These are phyloP conservation scores for Sesamia nonagrioides DNA, from an alignment of 1,140 invertebrate genomes.

Conservation along the genomic window DNA sequence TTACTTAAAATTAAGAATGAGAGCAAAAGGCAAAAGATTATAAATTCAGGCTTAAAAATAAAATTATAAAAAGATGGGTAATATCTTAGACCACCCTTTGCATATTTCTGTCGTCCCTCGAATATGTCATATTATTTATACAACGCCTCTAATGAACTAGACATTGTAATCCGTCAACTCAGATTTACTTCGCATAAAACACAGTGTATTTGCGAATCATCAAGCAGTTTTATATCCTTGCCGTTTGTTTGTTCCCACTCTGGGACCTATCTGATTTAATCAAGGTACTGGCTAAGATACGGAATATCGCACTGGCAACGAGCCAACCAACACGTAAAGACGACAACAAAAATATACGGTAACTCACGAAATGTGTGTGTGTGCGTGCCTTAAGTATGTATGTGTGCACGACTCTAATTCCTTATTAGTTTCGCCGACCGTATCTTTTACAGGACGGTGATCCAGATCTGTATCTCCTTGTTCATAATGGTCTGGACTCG, in stretches of 20 bases:
- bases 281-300: conserved; percentile 64
- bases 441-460: conserved; percentile 16
- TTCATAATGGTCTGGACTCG: conserved; percentile 40
- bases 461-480: conserved; percentile 38
- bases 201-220: conserved; percentile 51
- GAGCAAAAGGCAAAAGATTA: too few relatives aligned
- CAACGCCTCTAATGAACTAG: conserved; percentile 29
- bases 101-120: background rate
- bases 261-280: conserved; percentile 70
- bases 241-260: conserved; percentile 69
- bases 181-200: conserved; percentile 45
- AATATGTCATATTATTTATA: background rate
- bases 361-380: conserved; percentile 15
- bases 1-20: too few relatives aligned
- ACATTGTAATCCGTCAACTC: conserved; percentile 38
- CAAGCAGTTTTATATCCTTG: conserved; percentile 63
- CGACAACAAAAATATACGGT: conserved; percentile 47
- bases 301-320: conserved; percentile 57
- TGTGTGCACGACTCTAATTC: conserved; percentile 17
- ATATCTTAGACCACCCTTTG: too few relatives aligned
- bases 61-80: too few relatives aligned
- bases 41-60: too few relatives aligned
- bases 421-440: conserved; percentile 3
- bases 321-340: conserved; percentile 65
- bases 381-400: background rate